Percentiles rank a stretch among this genome's conserved stretches.
phyloP scores from a whole-genome alignment of 2,888 invertebrate species.

The Hydrotaea diabolus region DNA sequence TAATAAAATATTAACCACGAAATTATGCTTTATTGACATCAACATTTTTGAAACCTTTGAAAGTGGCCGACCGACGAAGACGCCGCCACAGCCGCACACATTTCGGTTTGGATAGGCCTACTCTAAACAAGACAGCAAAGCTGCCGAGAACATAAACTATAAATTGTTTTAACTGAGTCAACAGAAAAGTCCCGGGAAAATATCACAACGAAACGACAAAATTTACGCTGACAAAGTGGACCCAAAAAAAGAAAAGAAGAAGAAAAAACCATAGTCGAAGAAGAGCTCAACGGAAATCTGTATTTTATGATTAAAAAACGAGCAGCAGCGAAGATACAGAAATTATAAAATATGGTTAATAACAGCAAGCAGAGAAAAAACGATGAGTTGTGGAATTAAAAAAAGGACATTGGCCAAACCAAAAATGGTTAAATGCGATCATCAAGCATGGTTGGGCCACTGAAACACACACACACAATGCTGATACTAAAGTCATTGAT shows the following conservation, averaged over 20 bases:
- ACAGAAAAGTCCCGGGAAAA: constrained; percentile 31
- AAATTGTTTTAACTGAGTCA: constrained; percentile 65
- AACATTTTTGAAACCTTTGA: constrained; percentile 55
- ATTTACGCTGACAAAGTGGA: constrained; percentile 66
- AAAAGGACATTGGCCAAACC: constrained; percentile 59
- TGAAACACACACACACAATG: neutral
- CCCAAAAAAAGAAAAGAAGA: constrained; percentile 39
- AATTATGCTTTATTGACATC: constrained; percentile 63
- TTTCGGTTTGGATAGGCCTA: no score
- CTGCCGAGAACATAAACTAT: constrained; percentile 60
- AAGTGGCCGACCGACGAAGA: constrained; percentile 44
- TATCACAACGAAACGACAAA: constrained; percentile 16
- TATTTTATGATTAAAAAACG: constrained; percentile 67
- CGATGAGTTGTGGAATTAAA: constrained; percentile 51
- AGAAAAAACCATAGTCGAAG: neutral
- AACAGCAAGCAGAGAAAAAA: constrained; percentile 40
- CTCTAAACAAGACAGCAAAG: constrained; percentile 5
- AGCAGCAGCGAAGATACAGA: constrained; percentile 38
- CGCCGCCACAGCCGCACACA: neutral
- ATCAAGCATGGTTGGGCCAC: constrained; percentile 33
- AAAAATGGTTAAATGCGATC: constrained; percentile 60
- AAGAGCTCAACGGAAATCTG: constrained; percentile 45
- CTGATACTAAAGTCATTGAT: constrained; percentile 9
- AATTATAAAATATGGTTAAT: constrained; percentile 67
- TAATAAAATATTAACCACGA: constrained; percentile 25